Conservation (phyloP, 2,888 invertebrate species). For the Palloptera scutellata region DNA sequence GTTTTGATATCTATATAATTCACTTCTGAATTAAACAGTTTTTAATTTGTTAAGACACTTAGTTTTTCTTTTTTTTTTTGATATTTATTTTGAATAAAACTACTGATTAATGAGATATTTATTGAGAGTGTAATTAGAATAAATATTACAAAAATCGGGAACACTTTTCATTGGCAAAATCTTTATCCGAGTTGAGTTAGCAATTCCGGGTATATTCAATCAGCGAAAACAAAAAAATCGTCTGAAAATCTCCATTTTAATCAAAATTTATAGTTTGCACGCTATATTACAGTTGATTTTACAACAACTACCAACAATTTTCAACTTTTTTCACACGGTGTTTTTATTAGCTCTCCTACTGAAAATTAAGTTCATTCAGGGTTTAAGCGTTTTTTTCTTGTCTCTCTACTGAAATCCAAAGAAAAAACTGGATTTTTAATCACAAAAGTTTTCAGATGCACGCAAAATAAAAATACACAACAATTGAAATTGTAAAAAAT, state of each 20-base stretch:
- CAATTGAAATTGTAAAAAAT: not conserved
- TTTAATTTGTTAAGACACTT: too few species aligned
- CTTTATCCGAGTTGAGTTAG: too few species aligned
- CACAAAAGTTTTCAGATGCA: slow-evolving; percentile 22
- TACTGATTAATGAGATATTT: slow-evolving; percentile 13
- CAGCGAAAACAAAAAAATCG: too few species aligned
- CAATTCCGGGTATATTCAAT: too few species aligned
- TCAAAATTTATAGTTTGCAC: too few species aligned
- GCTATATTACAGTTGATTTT: too few species aligned
- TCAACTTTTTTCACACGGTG: not conserved
- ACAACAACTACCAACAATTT: too few species aligned
- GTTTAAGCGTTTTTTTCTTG: not conserved
- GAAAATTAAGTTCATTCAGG: slow-evolving; percentile 3
- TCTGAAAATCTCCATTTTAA: too few species aligned
- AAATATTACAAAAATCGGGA: not conserved
- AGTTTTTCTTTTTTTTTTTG: too few species aligned
- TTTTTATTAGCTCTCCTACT: not conserved
- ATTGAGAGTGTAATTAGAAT: not conserved
- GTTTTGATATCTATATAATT: too few species aligned
- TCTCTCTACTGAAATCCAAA: not conserved
- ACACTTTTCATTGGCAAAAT: not conserved
- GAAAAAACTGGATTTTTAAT: slow-evolving; percentile 18
- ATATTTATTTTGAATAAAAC: slow-evolving; percentile 29
- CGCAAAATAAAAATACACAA: not conserved
- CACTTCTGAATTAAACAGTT: too few species aligned